Base-by-base conservation (phyloP, 2,888 invertebrate genomes). In the Cyrtodaria siliqua region DNA sequence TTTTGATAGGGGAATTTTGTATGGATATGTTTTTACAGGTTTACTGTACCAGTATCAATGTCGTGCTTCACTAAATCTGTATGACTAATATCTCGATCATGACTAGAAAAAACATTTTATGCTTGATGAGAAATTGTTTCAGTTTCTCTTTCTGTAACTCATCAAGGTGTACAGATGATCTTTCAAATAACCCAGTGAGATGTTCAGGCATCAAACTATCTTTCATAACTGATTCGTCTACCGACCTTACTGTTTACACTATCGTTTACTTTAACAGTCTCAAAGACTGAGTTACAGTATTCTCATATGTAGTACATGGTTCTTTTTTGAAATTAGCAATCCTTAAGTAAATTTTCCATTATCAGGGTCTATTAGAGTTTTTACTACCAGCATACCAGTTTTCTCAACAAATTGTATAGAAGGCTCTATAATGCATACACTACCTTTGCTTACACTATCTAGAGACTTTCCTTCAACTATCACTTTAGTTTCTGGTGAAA, bases 1-100 rank as follows among this genome's bases (percentile, higher is more conserved):
- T 56, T 72, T 72, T n/a, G 64, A 56, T 8, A 72, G 23, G 3
- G 72, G 72, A 4, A 72, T 68, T 33, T 68, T 29, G 18, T 68
- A 57, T 8, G 72, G 63, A 38, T 26, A 55, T 47, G 61, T 67
- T 64, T 66, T 61, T 16, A 76, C 26, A 12, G 76, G 66, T 49
- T 40, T 44, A 23, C 42, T 42, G 26, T 71, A n/a, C 71, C 68
- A 12, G 68, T 72, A 50, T 77, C 59, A 52, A 73, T 73, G 14
- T 47, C 33, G 53, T 73, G 73, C 52, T 68, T 14, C 6, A 60
- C 33, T 18, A 68, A 16, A 12, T 20, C 26, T 8, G 66, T 59
- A 33, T 47, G 33, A 44, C 72, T 59, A 24, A 66, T 71, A 33
- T 71, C 71, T 20, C 42, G 23, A 2, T 50, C 47, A 29, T 49